Evolutionary conservation across 1,140 invertebrate genomes (phyloP).

Genomic region (Panulirus ornatus): DNA sequence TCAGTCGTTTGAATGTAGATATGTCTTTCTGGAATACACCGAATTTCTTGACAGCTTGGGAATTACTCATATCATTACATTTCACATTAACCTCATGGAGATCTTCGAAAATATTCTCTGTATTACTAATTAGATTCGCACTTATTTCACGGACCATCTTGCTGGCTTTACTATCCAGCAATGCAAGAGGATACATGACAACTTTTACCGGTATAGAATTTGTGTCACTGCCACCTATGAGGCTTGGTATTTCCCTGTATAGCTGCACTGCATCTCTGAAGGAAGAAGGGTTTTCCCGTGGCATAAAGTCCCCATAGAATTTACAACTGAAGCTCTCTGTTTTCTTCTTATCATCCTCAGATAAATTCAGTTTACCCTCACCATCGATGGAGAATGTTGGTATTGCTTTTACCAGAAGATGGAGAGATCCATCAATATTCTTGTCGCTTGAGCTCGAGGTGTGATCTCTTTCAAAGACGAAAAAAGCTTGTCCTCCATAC

Average conservation of each 20-base stretch:
- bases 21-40: background rate
- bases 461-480: constrained; percentile 28
- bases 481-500: constrained; percentile 46
- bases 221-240: constrained; percentile 12
- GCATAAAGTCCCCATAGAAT: constrained; percentile 42
- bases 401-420: constrained; percentile 24
- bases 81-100: constrained; percentile 14
- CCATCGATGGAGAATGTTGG: constrained; percentile 11
- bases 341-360: constrained; percentile 17
- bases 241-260: constrained; percentile 27
- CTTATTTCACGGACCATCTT: constrained; percentile 36
- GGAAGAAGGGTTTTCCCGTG: constrained; percentile 4
- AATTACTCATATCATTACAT: constrained; percentile 35
- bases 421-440: constrained; percentile 3
- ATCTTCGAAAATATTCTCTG: constrained; percentile 12
- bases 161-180: constrained; percentile 15
- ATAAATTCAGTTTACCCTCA: background rate
- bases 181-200: background rate
- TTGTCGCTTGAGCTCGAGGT: background rate
- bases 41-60: background rate
- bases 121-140: background rate
- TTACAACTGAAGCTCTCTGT: background rate
- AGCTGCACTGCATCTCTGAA: constrained; percentile 30
- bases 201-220: constrained; percentile 37
- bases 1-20: background rate